Base-by-base conservation (phyloP, 2,113 vertebrate species). In the Odontophorus gujanensis region DNA sequence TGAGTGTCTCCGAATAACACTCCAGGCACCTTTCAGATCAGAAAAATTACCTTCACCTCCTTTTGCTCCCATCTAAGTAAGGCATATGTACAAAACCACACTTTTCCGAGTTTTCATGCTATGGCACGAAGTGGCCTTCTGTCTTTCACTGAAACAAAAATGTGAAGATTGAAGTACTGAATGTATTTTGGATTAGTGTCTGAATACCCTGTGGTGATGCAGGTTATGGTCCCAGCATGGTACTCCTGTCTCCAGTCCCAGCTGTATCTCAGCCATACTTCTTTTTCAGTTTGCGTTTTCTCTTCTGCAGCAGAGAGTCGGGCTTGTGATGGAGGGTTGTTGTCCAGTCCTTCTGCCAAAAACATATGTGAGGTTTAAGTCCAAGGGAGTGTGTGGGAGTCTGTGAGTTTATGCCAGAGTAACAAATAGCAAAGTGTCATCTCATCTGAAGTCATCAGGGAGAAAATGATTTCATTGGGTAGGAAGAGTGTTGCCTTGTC, bases 1-100 rank as follows among this genome's bases (percentile, higher is more conserved):
- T 47, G 28, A 7, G 53, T 62, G 26, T 73, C 5, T 26, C 34
- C 50, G 4, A 72, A 2, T 51, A 86, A 53, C 26, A 32, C 36
- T 79, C 32, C 76, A 62, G 21, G 50, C 69, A 78, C 42, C 81
- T 74, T 81, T 91, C 74, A 81, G 43, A 58, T 81, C 51, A 78
- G 11, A 87, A 32, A 48, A 13, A 1, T 9, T 77, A 63, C 48
- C 69, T 71, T 91, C 43, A 22, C 14, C 25, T 85, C 47, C 34
- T 90, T 79, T 93, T 50, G 55, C 38, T 95, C 25, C 21, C 10
- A 42, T 65, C 25, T 86, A 88, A 86, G 77, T 58, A 68, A 92
- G 81, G 67, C 68, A 75, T 63, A 32, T 57, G 11, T 82, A 40
- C 34, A 16, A 86, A 95, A 78, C 43, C 21, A 18, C 17, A 38